Evolutionary conservation across 1,140 invertebrate genomes (phyloP).

Genomic region (Diorhabda sublineata): DNA sequence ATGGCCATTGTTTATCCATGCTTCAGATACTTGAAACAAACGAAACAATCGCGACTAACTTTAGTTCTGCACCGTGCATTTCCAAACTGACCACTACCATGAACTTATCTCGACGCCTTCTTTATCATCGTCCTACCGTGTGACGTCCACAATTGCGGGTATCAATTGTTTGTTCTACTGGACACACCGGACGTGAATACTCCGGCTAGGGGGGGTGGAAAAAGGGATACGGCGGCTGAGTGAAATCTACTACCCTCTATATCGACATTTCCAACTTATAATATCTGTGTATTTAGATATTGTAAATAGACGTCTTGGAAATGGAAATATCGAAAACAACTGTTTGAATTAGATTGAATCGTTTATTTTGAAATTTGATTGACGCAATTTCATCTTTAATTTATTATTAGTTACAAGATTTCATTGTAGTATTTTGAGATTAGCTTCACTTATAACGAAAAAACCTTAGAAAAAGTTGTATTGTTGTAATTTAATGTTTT

Average conservation of each 20-base stretch:
- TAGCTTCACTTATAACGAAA: too few relatives aligned
- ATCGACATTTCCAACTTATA: conserved; percentile 11
- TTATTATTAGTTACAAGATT: too few relatives aligned
- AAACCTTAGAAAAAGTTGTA: too few relatives aligned
- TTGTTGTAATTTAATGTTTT: too few relatives aligned
- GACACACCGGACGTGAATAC: conserved; percentile 16
- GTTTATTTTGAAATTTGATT: too few relatives aligned
- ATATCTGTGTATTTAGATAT: conserved; percentile 9
- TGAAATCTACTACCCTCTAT: not conserved
- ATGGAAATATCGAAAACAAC: too few relatives aligned
- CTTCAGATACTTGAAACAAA: conserved; percentile 33
- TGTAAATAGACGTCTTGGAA: not conserved
- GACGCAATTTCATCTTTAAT: too few relatives aligned
- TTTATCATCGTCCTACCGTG: conserved; percentile 19
- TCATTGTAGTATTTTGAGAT: too few relatives aligned
- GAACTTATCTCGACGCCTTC: conserved; percentile 21
- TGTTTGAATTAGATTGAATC: too few relatives aligned
- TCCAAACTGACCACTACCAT: conserved; percentile 27
- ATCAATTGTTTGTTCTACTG: conserved; percentile 20
- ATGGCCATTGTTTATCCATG: conserved; percentile 35
- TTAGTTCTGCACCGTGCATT: conserved; percentile 35
- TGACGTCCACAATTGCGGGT: conserved; percentile 22
- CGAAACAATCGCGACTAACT: conserved; percentile 33
- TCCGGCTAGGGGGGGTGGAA: not conserved
- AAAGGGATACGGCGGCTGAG: not conserved